Percentiles rank a stretch among this genome's conserved stretches.
Evolutionary conservation across 1,140 invertebrate species (phyloP).

Genomic region (Daktulosphaira vitifoliae): DNA sequence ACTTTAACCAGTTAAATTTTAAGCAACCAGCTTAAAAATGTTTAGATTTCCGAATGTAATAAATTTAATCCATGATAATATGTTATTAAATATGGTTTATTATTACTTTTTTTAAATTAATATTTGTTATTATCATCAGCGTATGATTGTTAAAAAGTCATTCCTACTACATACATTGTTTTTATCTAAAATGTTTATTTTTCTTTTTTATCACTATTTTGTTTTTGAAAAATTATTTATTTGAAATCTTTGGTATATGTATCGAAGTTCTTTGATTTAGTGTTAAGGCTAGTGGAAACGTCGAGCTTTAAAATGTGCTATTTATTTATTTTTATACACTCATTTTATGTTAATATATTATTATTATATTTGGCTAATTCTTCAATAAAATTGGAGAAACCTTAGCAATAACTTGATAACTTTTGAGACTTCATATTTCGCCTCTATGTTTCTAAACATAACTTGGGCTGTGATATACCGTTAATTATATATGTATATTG

Average conservation of each 20-base stretch:
- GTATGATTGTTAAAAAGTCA: neutral
- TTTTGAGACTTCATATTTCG: constrained; percentile 15
- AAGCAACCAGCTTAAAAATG: too few species aligned
- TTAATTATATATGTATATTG: constrained; percentile 6
- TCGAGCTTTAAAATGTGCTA: constrained; percentile 19
- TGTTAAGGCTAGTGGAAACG: constrained; percentile 19
- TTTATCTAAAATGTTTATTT: neutral
- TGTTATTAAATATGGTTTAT: neutral
- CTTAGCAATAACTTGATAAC: constrained; percentile 19
- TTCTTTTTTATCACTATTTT: neutral
- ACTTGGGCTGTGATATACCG: constrained; percentile 26
- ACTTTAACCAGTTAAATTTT: neutral
- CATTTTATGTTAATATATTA: constrained; percentile 19
- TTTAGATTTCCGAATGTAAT: too few species aligned
- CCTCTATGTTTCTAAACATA: constrained; percentile 28
- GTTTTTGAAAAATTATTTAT: constrained; percentile 14
- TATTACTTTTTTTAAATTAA: neutral
- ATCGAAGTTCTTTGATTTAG: constrained; percentile 7
- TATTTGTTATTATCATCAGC: constrained; percentile 3
- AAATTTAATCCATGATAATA: too few species aligned
- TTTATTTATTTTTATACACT: constrained; percentile 11
- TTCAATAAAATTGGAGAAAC: neutral
- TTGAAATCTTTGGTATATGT: constrained; percentile 9
- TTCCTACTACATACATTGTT: constrained; percentile 8
- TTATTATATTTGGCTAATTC: neutral